Evolutionary conservation across 1,140 invertebrate genomes (phyloP), one percentile per base, ranked within the genome.

Genomic region (Scaptomyza pallida): DNA sequence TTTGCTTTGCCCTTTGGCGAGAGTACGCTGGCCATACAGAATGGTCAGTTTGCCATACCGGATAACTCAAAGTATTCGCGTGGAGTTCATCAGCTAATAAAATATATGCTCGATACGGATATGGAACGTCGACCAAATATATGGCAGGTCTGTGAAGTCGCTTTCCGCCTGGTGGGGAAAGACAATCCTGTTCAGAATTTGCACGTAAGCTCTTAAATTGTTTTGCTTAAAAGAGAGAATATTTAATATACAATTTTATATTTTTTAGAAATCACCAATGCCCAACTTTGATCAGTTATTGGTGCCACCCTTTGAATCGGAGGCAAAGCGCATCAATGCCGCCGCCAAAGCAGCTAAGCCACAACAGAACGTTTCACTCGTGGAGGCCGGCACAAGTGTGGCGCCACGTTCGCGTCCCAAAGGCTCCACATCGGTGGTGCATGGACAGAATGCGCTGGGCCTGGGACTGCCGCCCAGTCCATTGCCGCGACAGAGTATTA

Each of bases 1-100:
- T 98, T 98, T 92, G 94, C 94, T 15, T 93, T 98, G 77, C 98
- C 98, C 55, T 99, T 99, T 93, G 97, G 97, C 12, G 98, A 99
- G 92, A 98, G 97, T 90, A 95, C 96, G 12, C 92, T 99, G 70
- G 98, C 98, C 44, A 99, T 99, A 89, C 97, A 98, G 92, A 97
- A 95, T 91, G 97, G 96, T 44, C 96, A 96, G 81, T 97, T 98
- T 91, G 94, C 94, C 56, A 96, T 98, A 92, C 97, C 97, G 47
- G 96, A 97, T 92, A 94, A 93, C 92, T 96, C 95, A 21, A 94
- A 93, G 92, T 97, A 95, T 92, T 95, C 94, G n/a, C 92, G 91
- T 75, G 92, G 92, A 37, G 89, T 94, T 89, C 93, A 93, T 90
- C 92, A 93, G 78, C 80, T 94, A 62, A 94, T 94, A 94, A 95